Percentiles rank a stretch among this genome's conserved stretches.
Conservation (phyloP, 2,888 invertebrate genomes). For the Xestia xanthographa region DNA sequence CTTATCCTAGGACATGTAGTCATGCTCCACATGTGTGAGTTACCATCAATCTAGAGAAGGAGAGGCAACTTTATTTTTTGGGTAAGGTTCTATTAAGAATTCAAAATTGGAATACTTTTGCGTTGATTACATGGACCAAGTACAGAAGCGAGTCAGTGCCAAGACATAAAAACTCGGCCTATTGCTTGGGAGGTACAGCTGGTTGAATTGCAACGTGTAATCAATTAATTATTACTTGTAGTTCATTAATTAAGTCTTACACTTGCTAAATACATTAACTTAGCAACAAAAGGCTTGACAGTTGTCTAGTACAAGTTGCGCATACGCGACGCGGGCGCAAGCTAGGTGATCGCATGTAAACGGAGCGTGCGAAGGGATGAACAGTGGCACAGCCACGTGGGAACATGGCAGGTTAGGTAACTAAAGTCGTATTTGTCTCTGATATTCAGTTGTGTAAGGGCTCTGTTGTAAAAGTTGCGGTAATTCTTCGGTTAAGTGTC, state of each 20-base stretch:
- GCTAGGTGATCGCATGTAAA: conserved; percentile 23
- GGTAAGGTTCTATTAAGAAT: not conserved
- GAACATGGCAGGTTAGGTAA: conserved; percentile 10
- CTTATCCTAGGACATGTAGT: not conserved
- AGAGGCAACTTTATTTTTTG: not conserved
- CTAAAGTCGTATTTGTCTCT: not conserved
- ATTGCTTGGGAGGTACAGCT: not conserved
- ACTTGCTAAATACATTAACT: not conserved
- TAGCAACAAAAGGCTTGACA: not conserved
- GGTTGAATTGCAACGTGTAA: not conserved
- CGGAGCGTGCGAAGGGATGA: conserved; percentile 38
- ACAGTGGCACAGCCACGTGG: conserved; percentile 14
- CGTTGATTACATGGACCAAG: not conserved
- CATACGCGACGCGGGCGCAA: not conserved
- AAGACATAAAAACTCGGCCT: not conserved
- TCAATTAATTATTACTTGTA: not conserved
- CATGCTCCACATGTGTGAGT: not conserved
- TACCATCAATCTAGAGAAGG: not conserved
- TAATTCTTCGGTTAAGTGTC: not conserved
- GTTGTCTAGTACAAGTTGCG: conserved; percentile 15
- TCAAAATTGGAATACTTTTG: not conserved
- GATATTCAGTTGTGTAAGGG: not conserved
- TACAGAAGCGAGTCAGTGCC: not conserved
- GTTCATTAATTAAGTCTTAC: not conserved
- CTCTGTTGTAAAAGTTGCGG: not conserved